Percentiles rank a stretch among this genome's conserved stretches.
These are phyloP conservation scores for Caenorhabditis sp. DNA, from an alignment of 2,888 invertebrate species.

Conservation along the genomic window DNA sequence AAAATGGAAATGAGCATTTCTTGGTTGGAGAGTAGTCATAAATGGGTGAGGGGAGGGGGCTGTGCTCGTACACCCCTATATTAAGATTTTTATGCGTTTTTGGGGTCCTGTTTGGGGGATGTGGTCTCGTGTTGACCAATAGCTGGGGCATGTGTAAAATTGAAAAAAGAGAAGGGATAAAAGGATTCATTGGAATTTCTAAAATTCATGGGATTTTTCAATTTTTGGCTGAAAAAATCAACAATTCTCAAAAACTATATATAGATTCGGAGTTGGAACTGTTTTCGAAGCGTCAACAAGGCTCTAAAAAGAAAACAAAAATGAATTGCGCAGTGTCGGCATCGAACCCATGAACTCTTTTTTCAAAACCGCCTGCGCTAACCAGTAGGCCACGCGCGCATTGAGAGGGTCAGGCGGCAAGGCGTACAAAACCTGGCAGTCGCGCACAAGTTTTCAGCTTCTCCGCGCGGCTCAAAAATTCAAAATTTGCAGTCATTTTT, in stretches of 20 bases:
- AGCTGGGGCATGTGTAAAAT: neutral
- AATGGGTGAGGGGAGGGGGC: constrained; percentile 18
- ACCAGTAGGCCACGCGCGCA: neutral
- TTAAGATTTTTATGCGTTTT: constrained; percentile 59
- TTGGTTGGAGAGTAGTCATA: neutral
- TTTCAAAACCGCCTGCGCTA: neutral
- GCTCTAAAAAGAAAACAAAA: neutral
- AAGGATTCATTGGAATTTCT: neutral
- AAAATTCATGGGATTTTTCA: constrained; percentile 46
- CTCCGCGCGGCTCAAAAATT: neutral
- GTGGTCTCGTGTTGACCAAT: too few relatives aligned
- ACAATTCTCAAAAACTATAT: too few relatives aligned
- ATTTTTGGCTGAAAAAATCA: too few relatives aligned
- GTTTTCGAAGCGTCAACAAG: neutral
- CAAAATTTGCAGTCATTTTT: neutral
- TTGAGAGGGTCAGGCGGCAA: neutral
- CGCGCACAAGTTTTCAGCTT: neutral
- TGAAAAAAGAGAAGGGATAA: neutral
- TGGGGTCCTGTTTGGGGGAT: neutral
- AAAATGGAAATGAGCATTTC: constrained; percentile 19
- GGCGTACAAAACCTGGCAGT: neutral
- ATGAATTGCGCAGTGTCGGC: neutral
- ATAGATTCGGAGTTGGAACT: too few relatives aligned
- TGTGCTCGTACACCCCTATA: constrained; percentile 18
- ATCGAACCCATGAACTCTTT: neutral